These are phyloP conservation scores for Onychomys leucogaster DNA, from an alignment of 2,797 vertebrate species.

Conservation along the genomic window DNA sequence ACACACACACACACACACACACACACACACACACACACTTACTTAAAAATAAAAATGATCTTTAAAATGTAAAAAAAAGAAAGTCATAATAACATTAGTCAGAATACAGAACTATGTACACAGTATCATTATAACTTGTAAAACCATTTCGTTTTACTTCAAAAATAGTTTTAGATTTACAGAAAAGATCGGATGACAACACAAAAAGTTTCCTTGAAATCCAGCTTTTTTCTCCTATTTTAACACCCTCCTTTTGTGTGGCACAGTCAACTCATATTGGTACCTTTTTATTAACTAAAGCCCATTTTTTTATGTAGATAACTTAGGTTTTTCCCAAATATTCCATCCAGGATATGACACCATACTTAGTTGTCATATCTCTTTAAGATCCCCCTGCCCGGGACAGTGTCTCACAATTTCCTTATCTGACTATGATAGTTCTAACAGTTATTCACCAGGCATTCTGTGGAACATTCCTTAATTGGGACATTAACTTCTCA, in stretches of 20 bases:
- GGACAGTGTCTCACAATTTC: background rate
- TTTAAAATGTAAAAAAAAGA: background rate
- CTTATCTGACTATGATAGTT: background rate
- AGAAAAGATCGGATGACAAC: background rate
- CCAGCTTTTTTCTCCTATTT: background rate
- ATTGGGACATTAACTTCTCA: background rate
- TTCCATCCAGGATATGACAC: background rate
- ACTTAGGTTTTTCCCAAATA: background rate
- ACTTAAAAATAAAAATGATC: background rate
- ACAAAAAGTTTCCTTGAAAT: background rate
- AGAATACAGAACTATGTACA: background rate
- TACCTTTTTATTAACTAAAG: background rate
- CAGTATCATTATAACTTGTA: background rate
- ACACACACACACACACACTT: background rate
- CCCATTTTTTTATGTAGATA: background rate
- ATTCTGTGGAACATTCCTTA: background rate
- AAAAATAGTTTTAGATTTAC: conserved; percentile 43
- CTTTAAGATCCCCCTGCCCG: background rate
- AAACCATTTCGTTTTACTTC: background rate
- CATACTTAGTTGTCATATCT: background rate
- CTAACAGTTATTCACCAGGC: background rate
- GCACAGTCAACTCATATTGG: background rate
- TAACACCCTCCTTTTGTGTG: background rate
- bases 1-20: no score
- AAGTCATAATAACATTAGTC: background rate